These are phyloP conservation scores for Onychomys leucogaster DNA, from an alignment of 2,797 vertebrate species.

Conservation along the genomic window DNA sequence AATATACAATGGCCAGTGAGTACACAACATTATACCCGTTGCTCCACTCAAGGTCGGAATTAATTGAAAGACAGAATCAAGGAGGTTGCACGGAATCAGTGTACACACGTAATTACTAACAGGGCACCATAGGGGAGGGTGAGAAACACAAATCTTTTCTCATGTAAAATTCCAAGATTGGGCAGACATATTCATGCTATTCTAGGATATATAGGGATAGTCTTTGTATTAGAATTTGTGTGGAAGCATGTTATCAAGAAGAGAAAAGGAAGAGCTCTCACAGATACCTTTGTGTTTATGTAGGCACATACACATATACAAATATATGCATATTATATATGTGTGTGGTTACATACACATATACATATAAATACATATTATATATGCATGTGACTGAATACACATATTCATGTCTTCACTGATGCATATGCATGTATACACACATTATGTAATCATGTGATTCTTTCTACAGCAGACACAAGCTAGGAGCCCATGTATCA, in stretches of 20 bases:
- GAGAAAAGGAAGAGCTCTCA: background rate
- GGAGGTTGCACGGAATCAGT: background rate
- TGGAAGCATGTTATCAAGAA: background rate
- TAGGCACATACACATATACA: background rate
- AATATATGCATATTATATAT: background rate
- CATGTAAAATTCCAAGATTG: no score
- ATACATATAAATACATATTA: background rate
- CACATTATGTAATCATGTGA: background rate
- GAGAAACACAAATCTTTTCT: background rate
- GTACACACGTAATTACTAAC: background rate
- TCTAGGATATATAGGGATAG: background rate
- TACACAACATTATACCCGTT: background rate
- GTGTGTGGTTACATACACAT: background rate
- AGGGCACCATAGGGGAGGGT: no score
- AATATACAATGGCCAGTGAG: background rate
- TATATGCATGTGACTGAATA: no score
- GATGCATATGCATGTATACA: no score
- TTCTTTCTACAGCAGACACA: background rate
- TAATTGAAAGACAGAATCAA: background rate
- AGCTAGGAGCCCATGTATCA: no score
- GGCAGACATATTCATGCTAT: background rate
- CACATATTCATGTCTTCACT: background rate
- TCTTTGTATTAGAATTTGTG: background rate
- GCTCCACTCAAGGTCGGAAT: background rate
- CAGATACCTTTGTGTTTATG: background rate